Percentiles rank a stretch among this genome's conserved stretches.
These are phyloP conservation scores for Amphipyra tragopoginis DNA, from an alignment of 2,888 invertebrate species.

Conservation along the genomic window DNA sequence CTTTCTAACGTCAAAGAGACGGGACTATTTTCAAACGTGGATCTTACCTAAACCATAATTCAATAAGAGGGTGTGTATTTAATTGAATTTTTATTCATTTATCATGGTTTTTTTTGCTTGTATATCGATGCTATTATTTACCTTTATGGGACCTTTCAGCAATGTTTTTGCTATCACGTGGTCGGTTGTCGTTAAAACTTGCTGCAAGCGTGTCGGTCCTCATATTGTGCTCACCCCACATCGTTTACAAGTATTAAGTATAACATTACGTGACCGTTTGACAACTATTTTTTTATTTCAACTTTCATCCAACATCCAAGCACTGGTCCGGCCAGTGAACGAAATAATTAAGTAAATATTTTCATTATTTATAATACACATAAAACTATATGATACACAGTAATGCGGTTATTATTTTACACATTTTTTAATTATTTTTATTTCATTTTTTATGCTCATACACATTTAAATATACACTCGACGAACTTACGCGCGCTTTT, in stretches of 20 bases:
- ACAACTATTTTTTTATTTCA: slow-evolving; percentile 20
- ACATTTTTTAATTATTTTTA: slow-evolving; percentile 57
- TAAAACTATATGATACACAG: slow-evolving; percentile 81
- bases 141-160: no score
- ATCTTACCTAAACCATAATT: no score
- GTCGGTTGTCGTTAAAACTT: no score
- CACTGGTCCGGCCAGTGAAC: slow-evolving; percentile 79
- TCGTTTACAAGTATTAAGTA: not conserved
- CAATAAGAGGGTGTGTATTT: no score
- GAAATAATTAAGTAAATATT: slow-evolving; percentile 57
- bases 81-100: no score
- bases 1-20: no score
- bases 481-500: slow-evolving; percentile 41
- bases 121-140: no score
- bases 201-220: no score
- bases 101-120: no score
- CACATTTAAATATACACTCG: slow-evolving; percentile 56
- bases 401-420: slow-evolving; percentile 74
- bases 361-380: slow-evolving; percentile 71
- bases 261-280: slow-evolving; percentile 12
- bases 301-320: slow-evolving; percentile 28
- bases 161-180: no score
- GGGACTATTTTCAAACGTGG: no score
- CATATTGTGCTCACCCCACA: not conserved
- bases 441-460: slow-evolving; percentile 53